Conservation (phyloP, 1,140 invertebrate species). For the Drosophila burlai region DNA sequence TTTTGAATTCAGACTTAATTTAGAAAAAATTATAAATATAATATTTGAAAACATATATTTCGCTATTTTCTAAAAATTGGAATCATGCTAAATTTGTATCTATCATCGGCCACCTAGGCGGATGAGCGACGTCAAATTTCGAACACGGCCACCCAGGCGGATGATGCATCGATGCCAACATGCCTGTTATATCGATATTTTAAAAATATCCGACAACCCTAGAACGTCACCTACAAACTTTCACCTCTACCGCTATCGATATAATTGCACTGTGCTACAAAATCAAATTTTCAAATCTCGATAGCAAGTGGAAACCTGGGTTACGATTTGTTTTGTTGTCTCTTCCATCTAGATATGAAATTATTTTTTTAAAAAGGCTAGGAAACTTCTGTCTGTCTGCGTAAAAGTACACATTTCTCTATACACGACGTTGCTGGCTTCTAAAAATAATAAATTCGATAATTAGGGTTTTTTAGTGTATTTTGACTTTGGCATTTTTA, state of each 20-base stretch:
- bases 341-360: background rate
- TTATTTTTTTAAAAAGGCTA: background rate
- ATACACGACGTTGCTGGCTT: background rate
- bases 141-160: too few relatives aligned
- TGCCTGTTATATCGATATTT: too few relatives aligned
- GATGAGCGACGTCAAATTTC: too few relatives aligned
- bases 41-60: too few relatives aligned
- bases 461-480: background rate
- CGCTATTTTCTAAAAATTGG: too few relatives aligned
- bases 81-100: too few relatives aligned
- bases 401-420: background rate
- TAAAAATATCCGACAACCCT: background rate
- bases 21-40: too few relatives aligned
- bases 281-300: background rate
- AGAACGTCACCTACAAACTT: background rate
- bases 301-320: background rate
- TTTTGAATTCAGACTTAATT: too few relatives aligned
- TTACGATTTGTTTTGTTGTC: background rate
- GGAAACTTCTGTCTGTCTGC: background rate
- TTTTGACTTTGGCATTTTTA: constrained; percentile 15
- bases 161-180: too few relatives aligned
- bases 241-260: background rate
- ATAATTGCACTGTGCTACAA: background rate
- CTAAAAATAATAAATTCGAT: background rate
- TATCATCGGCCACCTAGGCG: too few relatives aligned